Conservation (phyloP, 2,888 invertebrate genomes). For the Osmoderma eremita region DNA sequence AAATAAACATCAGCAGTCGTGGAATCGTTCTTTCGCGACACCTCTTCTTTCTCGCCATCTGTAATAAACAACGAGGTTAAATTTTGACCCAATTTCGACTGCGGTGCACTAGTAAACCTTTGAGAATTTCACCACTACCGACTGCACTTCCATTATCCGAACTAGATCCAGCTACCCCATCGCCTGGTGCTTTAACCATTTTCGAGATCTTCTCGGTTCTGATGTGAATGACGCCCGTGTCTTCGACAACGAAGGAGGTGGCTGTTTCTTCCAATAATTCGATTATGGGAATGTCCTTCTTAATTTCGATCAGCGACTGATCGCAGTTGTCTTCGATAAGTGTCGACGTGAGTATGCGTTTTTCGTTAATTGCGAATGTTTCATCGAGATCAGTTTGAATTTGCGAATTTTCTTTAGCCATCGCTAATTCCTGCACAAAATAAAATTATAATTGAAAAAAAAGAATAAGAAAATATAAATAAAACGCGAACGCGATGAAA, state of each 20-base stretch:
- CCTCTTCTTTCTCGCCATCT: conserved; percentile 30
- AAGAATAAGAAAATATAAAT: background rate
- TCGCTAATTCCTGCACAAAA: conserved; percentile 30
- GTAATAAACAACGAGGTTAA: conserved; percentile 36
- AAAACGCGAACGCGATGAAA: conserved; percentile 6
- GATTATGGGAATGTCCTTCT: conserved; percentile 11
- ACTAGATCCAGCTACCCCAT: background rate
- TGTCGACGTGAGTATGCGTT: conserved; percentile 1
- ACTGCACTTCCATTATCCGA: background rate
- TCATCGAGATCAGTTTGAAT: conserved; percentile 24
- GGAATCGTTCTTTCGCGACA: conserved; percentile 26
- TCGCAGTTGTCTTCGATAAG: conserved; percentile 13
- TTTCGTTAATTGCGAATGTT: conserved; percentile 4
- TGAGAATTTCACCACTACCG: background rate
- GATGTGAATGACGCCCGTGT: conserved; percentile 22
- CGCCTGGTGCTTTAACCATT: background rate
- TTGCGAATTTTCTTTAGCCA: conserved; percentile 35
- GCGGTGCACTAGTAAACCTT: conserved; percentile 13
- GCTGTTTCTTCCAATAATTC: conserved; percentile 20
- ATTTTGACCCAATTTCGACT: conserved; percentile 6
- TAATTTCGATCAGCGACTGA: conserved; percentile 22
- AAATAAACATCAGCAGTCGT: conserved; percentile 37
- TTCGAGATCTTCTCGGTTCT: conserved; percentile 15
- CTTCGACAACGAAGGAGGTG: conserved; percentile 20
- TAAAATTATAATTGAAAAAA: conserved; percentile 22